Percentiles rank a stretch among this genome's conserved stretches.
phyloP scores from a whole-genome alignment of 2,888 invertebrate species.

The Brenthis daphne region DNA sequence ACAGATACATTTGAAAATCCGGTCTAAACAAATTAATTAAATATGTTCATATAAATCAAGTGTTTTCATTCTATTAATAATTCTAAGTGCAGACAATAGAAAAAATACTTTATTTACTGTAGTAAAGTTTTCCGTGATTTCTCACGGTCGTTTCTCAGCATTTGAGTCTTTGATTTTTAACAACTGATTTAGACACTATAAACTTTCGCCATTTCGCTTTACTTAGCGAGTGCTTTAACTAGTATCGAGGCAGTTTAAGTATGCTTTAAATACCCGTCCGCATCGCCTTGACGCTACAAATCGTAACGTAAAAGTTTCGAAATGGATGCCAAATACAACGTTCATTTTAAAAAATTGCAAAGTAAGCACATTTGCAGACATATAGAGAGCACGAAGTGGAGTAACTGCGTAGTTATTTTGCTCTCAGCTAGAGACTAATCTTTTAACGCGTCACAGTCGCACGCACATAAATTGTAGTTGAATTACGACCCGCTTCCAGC shows the following conservation, averaged over 20 bases:
- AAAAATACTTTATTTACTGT: constrained; percentile 43
- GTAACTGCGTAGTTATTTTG: constrained; percentile 38
- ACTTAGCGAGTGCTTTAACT: constrained; percentile 42
- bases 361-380: constrained; percentile 30
- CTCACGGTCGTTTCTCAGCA: constrained; percentile 52
- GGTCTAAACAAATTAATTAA: constrained; percentile 8
- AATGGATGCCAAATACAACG: constrained; percentile 33
- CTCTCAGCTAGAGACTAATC: constrained; percentile 63
- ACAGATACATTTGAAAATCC: constrained; percentile 19
- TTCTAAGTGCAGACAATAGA: not conserved
- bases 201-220: constrained; percentile 49
- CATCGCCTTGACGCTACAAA: constrained; percentile 33
- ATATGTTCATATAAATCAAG: not conserved
- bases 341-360: constrained; percentile 33
- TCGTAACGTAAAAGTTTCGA: constrained; percentile 41
- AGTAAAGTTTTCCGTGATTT: constrained; percentile 64
- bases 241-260: constrained; percentile 41
- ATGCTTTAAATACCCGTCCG: constrained; percentile 41
- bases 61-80: not conserved
- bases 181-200: constrained; percentile 63
- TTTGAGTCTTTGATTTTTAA: constrained; percentile 64
- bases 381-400: constrained; percentile 16
- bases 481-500: constrained; percentile 66
- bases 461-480: constrained; percentile 76
- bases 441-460: constrained; percentile 76